Evolutionary conservation across 2,888 invertebrate species (phyloP).

Genomic region (Noctua janthina): DNA sequence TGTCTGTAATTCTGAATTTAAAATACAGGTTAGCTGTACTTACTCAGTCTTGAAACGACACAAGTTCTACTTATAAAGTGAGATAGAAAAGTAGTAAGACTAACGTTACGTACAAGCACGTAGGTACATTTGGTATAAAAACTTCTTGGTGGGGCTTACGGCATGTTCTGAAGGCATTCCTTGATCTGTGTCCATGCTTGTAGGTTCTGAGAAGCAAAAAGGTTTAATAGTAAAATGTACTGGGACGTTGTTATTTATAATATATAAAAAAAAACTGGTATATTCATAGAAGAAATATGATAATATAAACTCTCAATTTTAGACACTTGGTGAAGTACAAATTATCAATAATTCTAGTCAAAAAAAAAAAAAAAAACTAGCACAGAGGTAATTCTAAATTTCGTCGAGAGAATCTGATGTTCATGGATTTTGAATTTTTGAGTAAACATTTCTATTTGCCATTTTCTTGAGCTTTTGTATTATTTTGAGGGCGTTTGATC

Average conservation of each 20-base stretch:
- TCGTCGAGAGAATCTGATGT: background rate
- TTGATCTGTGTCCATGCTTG: slow-evolving; percentile 94
- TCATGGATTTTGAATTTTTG: background rate
- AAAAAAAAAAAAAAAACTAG: background rate
- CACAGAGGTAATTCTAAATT: background rate
- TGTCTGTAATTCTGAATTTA: slow-evolving; percentile 2
- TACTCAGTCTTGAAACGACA: slow-evolving; percentile 42
- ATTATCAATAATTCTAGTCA: background rate
- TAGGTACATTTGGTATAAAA: slow-evolving; percentile 78
- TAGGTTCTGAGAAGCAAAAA: slow-evolving; percentile 89
- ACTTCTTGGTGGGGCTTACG: slow-evolving; percentile 80
- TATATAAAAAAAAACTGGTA: background rate
- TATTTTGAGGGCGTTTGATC: too few species aligned
- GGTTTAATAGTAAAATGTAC: background rate
- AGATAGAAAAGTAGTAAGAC: slow-evolving; percentile 77
- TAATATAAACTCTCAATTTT: background rate
- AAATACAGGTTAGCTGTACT: slow-evolving; percentile 10
- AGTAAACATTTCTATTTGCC: too few species aligned
- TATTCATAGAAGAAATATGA: background rate
- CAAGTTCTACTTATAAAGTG: slow-evolving; percentile 72
- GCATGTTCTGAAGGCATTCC: slow-evolving; percentile 93
- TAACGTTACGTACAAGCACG: slow-evolving; percentile 67
- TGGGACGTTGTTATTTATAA: background rate
- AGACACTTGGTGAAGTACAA: background rate
- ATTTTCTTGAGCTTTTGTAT: background rate